A percentile compares a stretch with the other conserved stretches of the same genome.
phyloP scores from a whole-genome alignment of 2,797 vertebrate genomes.

The Liasis olivaceus region DNA sequence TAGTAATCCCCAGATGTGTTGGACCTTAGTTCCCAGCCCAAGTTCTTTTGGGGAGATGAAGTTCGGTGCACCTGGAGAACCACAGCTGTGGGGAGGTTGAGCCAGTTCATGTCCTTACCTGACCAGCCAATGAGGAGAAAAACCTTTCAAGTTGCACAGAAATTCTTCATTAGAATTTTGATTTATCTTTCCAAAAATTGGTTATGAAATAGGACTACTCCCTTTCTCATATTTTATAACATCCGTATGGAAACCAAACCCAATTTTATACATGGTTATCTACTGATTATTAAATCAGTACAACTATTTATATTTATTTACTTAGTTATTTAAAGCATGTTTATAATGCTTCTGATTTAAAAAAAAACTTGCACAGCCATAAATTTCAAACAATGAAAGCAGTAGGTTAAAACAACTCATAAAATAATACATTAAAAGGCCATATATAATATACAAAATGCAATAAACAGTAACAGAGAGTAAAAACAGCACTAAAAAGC shows the following conservation, averaged over 20 bases:
- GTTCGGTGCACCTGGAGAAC: too few species aligned
- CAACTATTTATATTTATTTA: too few species aligned
- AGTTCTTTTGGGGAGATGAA: background rate
- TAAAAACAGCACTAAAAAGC: background rate
- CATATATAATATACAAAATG: background rate
- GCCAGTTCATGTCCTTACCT: too few species aligned
- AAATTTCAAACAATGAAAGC: background rate
- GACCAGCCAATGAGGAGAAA: background rate
- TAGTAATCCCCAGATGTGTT: background rate
- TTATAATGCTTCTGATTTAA: background rate
- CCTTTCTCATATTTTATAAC: background rate
- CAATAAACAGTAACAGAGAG: background rate
- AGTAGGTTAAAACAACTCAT: background rate
- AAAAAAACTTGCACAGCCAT: background rate
- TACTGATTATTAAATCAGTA: background rate
- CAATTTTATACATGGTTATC: background rate
- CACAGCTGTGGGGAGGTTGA: background rate
- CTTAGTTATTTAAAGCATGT: background rate
- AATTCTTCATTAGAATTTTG: background rate
- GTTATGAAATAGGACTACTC: background rate
- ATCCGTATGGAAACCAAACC: background rate
- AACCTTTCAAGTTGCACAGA: background rate
- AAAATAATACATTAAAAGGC: background rate
- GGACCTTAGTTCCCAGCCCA: background rate
- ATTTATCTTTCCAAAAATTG: background rate